Conservation (phyloP, 2,888 invertebrate species). For the Eilema caniola region DNA sequence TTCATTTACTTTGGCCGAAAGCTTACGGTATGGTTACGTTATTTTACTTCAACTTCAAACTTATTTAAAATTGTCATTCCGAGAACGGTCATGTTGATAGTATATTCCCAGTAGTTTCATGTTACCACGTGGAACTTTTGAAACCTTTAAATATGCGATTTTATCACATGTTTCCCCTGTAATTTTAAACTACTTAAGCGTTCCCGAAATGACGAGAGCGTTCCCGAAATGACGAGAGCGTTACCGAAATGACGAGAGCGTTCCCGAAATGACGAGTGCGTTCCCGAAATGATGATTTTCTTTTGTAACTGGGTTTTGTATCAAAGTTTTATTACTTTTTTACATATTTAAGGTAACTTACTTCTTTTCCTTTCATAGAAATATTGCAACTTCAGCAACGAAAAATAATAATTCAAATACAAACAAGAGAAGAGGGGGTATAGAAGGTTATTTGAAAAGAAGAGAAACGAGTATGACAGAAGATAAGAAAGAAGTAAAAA, state of each 20-base stretch:
- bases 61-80: not conserved
- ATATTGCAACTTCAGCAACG: not conserved
- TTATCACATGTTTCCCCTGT: not conserved
- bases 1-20: too few species aligned
- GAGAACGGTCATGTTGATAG: not conserved
- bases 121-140: too few species aligned
- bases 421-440: not conserved
- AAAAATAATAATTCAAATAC: not conserved
- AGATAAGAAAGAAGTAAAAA: not conserved
- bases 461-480: not conserved
- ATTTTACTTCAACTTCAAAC: too few species aligned
- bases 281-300: not conserved
- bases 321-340: not conserved
- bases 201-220: not conserved
- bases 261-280: not conserved
- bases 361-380: not conserved
- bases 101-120: too few species aligned
- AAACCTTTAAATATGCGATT: too few species aligned
- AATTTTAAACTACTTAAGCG: not conserved
- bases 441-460: too few species aligned
- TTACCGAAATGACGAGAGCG: not conserved
- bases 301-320: not conserved
- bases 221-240: not conserved
- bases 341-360: not conserved
- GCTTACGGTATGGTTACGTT: too few species aligned